phyloP scores from a whole-genome alignment of 2,113 vertebrate genomes.

The Phaethon lepturus region DNA sequence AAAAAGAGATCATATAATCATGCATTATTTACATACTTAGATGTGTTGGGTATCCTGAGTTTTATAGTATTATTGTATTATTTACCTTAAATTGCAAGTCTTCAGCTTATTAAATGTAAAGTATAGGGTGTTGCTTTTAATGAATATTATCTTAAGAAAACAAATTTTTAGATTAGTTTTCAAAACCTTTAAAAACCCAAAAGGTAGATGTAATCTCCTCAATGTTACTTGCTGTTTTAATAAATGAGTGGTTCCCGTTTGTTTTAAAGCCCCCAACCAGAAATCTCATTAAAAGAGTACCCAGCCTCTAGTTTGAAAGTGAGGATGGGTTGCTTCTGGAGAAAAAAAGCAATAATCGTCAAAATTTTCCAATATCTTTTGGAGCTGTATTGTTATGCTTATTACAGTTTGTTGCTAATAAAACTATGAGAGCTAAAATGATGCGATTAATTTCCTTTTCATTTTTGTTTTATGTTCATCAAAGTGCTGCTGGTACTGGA shows the following conservation, averaged over 20 bases:
- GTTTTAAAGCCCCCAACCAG: background rate
- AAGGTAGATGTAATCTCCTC: background rate
- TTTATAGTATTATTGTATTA: conserved; percentile 20
- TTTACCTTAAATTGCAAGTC: conserved; percentile 33
- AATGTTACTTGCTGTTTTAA: conserved; percentile 8
- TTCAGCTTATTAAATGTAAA: conserved; percentile 30
- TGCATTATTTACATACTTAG: conserved; percentile 39
- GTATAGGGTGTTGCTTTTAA: background rate
- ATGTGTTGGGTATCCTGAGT: background rate
- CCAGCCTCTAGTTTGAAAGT: background rate
- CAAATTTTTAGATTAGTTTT: conserved; percentile 5
- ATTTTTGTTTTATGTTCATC: background rate
- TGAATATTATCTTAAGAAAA: conserved; percentile 3
- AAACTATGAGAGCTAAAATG: background rate
- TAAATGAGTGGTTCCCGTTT: background rate
- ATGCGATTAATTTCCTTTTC: background rate
- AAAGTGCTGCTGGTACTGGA: background rate
- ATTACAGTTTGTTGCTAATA: background rate
- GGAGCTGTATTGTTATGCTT: background rate
- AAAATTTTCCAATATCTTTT: background rate
- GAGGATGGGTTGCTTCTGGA: background rate
- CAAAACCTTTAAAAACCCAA: conserved; percentile 6
- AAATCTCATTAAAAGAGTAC: conserved; percentile 12
- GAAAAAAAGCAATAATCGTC: background rate
- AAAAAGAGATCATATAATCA: conserved; percentile 43